Evolutionary conservation across 2,797 vertebrate genomes (phyloP).

Genomic region (Orestias chungarensis): DNA sequence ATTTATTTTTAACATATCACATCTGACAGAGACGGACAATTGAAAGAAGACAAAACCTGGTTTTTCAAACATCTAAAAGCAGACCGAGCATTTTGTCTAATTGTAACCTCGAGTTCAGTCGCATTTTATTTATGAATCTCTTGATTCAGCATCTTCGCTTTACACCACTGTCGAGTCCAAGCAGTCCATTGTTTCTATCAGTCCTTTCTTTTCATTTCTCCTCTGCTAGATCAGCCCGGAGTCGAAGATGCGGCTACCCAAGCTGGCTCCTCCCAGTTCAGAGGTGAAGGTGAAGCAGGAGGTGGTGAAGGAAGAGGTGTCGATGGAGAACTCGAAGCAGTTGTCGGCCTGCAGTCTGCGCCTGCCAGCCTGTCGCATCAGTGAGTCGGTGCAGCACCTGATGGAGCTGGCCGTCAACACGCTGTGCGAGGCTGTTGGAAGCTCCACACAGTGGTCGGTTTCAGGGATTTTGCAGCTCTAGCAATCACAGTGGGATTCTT

Average conservation of each 20-base stretch:
- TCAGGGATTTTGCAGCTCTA: background rate
- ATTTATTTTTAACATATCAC: background rate
- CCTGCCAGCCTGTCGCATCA: conserved; percentile 90
- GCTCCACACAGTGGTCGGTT: conserved; percentile 89
- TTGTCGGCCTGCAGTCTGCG: conserved; percentile 84
- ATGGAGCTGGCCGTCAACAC: conserved; percentile 91
- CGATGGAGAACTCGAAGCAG: conserved; percentile 81
- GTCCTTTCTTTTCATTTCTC: background rate
- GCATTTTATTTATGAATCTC: no score
- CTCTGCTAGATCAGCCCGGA: conserved; percentile 85
- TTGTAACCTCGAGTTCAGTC: background rate
- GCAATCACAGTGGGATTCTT: background rate
- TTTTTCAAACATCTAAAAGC: background rate
- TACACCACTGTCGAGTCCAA: background rate
- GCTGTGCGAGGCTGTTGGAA: conserved; percentile 86
- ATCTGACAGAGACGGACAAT: background rate
- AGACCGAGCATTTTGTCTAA: background rate
- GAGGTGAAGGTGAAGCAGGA: conserved; percentile 68
- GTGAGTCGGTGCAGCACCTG: conserved; percentile 90
- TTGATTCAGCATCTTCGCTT: background rate
- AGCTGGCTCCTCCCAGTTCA: conserved; percentile 74
- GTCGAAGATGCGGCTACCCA: conserved; percentile 79
- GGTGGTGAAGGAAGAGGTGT: conserved; percentile 42
- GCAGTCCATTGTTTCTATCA: background rate
- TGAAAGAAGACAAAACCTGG: background rate